phyloP scores from a whole-genome alignment of 2,113 vertebrate genomes.

The Brachirus orientalis region DNA sequence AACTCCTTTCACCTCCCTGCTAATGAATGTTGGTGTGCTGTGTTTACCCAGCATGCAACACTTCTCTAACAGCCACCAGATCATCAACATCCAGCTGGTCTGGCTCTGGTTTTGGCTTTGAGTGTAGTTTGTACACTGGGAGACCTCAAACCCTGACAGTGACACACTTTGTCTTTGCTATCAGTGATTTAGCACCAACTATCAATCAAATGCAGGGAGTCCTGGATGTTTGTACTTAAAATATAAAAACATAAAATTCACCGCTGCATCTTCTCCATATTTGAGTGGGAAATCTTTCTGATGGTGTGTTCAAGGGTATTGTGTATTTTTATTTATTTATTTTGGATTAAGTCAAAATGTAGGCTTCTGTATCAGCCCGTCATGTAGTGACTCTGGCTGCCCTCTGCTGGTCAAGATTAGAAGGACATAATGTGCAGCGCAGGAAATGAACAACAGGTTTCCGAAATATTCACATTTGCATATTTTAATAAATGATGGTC shows the following conservation, averaged over 20 bases:
- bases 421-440: background rate
- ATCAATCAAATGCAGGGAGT: background rate
- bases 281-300: too few species aligned
- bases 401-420: slow-evolving; percentile 54
- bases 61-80: slow-evolving; percentile 46
- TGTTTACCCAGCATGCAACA: slow-evolving; percentile 48
- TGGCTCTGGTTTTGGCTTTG: background rate
- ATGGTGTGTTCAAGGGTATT: too few species aligned
- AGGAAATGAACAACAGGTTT: background rate
- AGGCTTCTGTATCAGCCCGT: too few species aligned
- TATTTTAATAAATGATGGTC: background rate
- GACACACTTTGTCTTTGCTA: background rate
- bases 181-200: background rate
- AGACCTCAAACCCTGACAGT: background rate
- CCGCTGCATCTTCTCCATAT: too few species aligned
- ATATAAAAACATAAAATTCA: too few species aligned
- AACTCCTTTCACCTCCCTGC: slow-evolving; percentile 57
- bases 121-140: background rate
- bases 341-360: too few species aligned
- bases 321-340: too few species aligned
- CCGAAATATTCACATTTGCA: background rate
- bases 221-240: too few species aligned
- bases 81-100: slow-evolving; percentile 21
- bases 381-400: slow-evolving; percentile 38
- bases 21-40: slow-evolving; percentile 65